These are phyloP conservation scores for Alviniconcha strummeri DNA, from an alignment of 2,888 invertebrate species.

Conservation along the genomic window DNA sequence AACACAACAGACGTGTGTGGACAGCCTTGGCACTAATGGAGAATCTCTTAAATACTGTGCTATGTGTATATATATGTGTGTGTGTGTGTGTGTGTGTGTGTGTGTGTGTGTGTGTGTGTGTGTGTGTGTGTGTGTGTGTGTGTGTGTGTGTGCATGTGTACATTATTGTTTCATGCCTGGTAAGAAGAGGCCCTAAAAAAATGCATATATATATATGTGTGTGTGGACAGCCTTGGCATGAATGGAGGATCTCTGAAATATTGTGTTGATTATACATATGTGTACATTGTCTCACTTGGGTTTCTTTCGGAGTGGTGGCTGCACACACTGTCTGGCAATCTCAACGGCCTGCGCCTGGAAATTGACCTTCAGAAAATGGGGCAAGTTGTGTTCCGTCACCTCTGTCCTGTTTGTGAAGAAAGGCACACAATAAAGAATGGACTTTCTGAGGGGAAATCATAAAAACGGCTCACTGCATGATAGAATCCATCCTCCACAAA, in stretches of 20 bases:
- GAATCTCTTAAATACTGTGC: conserved; percentile 71
- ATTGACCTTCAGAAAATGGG: conserved; percentile 79
- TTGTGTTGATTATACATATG: too few relatives aligned
- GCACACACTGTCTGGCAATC: conserved; percentile 82
- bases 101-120: conserved; percentile 40
- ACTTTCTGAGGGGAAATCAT: too few relatives aligned
- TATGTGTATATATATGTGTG: conserved; percentile 60
- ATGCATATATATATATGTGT: too few relatives aligned
- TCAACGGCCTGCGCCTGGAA: conserved; percentile 82
- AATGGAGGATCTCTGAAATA: too few relatives aligned
- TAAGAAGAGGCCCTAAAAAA: too few relatives aligned
- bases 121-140: conserved; percentile 79
- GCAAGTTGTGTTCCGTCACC: conserved; percentile 81
- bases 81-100: conserved; percentile 78
- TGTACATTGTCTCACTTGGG: conserved; percentile 69
- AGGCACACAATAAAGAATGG: conserved; percentile 31
- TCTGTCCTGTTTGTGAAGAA: conserved; percentile 74
- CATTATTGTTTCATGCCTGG: too few relatives aligned
- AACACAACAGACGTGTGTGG: conserved; percentile 78
- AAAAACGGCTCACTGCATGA: too few relatives aligned
- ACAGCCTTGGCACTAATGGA: conserved; percentile 80
- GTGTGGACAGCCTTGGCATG: too few relatives aligned
- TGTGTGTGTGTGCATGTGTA: conserved; percentile 51
- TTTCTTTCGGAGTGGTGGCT: conserved; percentile 79
- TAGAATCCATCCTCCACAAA: too few relatives aligned